Conservation (phyloP, 2,797 vertebrate species). For the Chelon labrosus region DNA sequence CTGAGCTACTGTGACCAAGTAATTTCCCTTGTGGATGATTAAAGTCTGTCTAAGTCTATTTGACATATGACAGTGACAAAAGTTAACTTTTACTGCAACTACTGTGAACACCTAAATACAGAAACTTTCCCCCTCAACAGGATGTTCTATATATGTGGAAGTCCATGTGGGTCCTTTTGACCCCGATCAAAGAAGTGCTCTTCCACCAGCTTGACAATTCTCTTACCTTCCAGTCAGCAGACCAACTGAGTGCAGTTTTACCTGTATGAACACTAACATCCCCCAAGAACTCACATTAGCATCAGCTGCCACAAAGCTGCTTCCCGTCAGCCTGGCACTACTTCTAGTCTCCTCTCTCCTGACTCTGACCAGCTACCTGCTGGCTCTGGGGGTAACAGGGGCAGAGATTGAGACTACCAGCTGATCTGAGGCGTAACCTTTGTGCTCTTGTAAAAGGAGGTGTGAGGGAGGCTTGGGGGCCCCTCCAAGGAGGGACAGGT, state of each 20-base stretch:
- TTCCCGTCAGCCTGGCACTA: conserved; percentile 46
- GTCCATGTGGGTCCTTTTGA: conserved; percentile 12
- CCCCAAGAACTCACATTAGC: conserved; percentile 40
- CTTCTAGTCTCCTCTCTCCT: conserved; percentile 26
- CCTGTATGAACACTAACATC: conserved; percentile 41
- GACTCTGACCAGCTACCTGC: conserved; percentile 44
- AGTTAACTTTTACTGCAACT: background rate
- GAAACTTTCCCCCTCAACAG: conserved; percentile 20
- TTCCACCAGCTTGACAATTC: conserved; percentile 30
- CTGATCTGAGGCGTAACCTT: conserved; percentile 46
- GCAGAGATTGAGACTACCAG: conserved; percentile 46
- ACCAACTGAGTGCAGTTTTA: conserved; percentile 32
- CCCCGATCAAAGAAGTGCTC: conserved; percentile 37
- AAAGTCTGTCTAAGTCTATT: background rate
- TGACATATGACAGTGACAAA: background rate
- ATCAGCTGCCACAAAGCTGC: conserved; percentile 50
- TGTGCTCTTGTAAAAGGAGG: conserved; percentile 45
- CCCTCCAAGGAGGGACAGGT: conserved; percentile 30
- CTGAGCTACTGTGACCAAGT: too few relatives aligned
- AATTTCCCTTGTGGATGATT: too few relatives aligned
- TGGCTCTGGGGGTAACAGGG: conserved; percentile 35
- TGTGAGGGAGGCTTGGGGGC: conserved; percentile 33
- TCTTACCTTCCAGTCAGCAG: conserved; percentile 35
- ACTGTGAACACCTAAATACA: background rate
- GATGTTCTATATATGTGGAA: conserved; percentile 22